A percentile compares a stretch with the other conserved stretches of the same genome.
These are phyloP conservation scores for Labeo calbasu DNA, from an alignment of 2,797 vertebrate genomes.

Conservation along the genomic window DNA sequence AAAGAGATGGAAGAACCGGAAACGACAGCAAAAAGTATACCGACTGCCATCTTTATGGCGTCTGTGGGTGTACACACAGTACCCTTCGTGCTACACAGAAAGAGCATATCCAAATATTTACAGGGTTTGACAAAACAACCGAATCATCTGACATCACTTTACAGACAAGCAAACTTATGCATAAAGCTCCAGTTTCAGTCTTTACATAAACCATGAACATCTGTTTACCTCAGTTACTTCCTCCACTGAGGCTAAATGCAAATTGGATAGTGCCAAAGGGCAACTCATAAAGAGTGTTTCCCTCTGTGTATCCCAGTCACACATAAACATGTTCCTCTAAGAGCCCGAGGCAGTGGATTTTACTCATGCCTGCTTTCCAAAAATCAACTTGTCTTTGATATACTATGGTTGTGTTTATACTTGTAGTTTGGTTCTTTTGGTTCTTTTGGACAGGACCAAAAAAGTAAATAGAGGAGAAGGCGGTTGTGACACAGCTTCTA, in stretches of 20 bases:
- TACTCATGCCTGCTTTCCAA: background rate
- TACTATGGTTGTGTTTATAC: background rate
- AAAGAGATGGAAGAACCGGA: constrained; percentile 37
- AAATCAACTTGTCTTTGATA: background rate
- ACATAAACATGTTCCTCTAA: background rate
- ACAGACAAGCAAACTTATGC: background rate
- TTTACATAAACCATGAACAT: constrained; percentile 15
- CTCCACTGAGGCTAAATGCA: constrained; percentile 4
- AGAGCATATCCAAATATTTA: background rate
- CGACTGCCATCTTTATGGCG: constrained; percentile 4
- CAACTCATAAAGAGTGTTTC: constrained; percentile 35
- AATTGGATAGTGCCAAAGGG: background rate
- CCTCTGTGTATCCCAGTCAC: background rate
- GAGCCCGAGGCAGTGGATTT: background rate
- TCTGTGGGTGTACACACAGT: background rate
- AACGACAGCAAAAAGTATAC: constrained; percentile 50
- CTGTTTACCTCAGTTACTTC: constrained; percentile 20
- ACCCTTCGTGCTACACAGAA: background rate
- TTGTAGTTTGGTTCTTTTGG: background rate
- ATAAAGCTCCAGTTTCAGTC: background rate
- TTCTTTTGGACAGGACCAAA: background rate
- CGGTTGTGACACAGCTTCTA: background rate
- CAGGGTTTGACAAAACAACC: background rate
- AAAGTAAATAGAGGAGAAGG: background rate
- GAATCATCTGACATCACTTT: background rate